Conservation (phyloP, 2,113 vertebrate genomes). For the Gobio gobio region DNA sequence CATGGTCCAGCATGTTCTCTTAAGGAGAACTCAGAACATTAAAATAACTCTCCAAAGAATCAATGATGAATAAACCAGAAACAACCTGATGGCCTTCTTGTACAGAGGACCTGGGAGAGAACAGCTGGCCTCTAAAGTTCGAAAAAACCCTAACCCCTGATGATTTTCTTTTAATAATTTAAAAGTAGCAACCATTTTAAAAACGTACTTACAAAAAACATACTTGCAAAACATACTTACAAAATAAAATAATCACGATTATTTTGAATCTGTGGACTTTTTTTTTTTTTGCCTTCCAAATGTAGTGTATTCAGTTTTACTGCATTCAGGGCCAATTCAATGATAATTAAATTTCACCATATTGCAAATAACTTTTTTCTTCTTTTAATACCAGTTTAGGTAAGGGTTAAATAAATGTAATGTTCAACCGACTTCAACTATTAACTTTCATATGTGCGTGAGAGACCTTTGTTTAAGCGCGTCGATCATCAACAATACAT, state of each 20-base stretch:
- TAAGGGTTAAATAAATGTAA: not conserved
- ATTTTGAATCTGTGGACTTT: too few relatives aligned
- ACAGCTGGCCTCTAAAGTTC: constrained; percentile 87
- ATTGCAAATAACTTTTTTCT: not conserved
- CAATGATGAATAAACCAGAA: constrained; percentile 83
- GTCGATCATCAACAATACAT: not conserved
- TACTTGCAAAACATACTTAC: not conserved
- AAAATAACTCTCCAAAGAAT: constrained; percentile 85
- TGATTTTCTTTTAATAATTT: not conserved
- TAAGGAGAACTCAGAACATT: constrained; percentile 82
- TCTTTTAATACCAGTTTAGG: not conserved
- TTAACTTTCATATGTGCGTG: not conserved
- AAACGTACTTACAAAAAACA: not conserved
- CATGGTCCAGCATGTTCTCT: constrained; percentile 82
- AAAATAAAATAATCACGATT: constrained; percentile 10
- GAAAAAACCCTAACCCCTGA: constrained; percentile 66
- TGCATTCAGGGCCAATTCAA: not conserved
- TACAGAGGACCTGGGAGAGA: constrained; percentile 87
- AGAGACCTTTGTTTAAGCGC: not conserved
- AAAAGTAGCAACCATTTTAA: constrained; percentile 12
- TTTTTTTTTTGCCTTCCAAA: not conserved
- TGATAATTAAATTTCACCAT: not conserved
- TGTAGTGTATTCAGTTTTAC: not conserved
- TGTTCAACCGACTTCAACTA: too few relatives aligned
- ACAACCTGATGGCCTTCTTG: constrained; percentile 88